Percentiles rank a stretch among this genome's conserved stretches.
Conservation (phyloP, 2,888 invertebrate genomes). For the Hanleya hanleyi region DNA sequence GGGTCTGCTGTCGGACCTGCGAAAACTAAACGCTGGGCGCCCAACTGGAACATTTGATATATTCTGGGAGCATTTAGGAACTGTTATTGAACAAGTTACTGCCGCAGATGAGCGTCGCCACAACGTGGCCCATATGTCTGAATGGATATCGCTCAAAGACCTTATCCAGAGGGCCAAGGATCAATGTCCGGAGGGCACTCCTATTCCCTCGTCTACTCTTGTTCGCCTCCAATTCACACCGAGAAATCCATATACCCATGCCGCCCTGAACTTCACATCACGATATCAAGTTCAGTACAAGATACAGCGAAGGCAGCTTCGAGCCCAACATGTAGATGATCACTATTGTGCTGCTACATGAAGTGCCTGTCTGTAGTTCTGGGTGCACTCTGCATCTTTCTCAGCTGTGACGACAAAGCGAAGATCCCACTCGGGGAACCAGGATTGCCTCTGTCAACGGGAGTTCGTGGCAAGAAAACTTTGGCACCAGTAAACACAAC, state of each 20-base stretch:
- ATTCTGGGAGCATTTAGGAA: not conserved
- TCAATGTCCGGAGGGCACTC: no score
- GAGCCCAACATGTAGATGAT: constrained; percentile 27
- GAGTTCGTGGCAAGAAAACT: constrained; percentile 27
- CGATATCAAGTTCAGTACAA: constrained; percentile 34
- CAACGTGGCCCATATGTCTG: not conserved
- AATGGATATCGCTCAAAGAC: no score
- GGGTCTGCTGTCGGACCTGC: constrained; percentile 2
- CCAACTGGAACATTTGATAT: constrained; percentile 15
- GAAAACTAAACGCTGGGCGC: constrained; percentile 16
- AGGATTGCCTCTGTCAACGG: constrained; percentile 24
- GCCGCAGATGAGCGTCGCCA: constrained; percentile 2
- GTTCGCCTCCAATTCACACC: constrained; percentile 44
- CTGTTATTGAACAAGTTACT: not conserved
- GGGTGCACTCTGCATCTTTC: not conserved
- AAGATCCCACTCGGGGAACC: constrained; percentile 32
- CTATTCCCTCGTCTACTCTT: no score
- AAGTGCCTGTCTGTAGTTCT: constrained; percentile 20
- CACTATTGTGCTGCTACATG: constrained; percentile 39
- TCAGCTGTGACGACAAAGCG: constrained; percentile 32
- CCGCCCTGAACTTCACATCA: constrained; percentile 34
- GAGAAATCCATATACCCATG: constrained; percentile 26
- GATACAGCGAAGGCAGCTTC: constrained; percentile 31
- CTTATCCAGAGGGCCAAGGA: no score
- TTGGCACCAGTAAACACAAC: constrained; percentile 17